A percentile compares a stretch with the other conserved stretches of the same genome.
Evolutionary conservation across 2,888 invertebrate genomes (phyloP).

Genomic region (Dioctria rufipes): DNA sequence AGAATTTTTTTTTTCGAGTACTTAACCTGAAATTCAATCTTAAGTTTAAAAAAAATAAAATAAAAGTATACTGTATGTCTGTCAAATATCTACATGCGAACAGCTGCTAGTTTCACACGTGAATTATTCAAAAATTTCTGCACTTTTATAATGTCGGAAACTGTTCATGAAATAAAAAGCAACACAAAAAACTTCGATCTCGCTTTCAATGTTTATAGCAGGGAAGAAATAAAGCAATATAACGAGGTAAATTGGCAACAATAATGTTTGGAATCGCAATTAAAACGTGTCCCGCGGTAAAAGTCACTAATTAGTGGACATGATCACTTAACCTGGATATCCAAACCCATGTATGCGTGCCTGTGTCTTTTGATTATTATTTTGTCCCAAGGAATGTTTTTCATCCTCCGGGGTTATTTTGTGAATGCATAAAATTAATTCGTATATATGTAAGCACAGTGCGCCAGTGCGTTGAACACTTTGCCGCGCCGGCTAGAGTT

Average conservation of each 20-base stretch:
- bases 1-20: too few species aligned
- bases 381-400: conserved; percentile 18
- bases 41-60: too few species aligned
- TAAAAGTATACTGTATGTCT: too few species aligned
- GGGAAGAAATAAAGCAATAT: conserved; percentile 46
- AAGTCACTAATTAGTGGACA: conserved; percentile 44
- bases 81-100: too few species aligned
- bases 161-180: too few species aligned
- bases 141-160: too few species aligned
- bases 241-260: conserved; percentile 45
- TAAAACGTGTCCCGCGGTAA: conserved; percentile 46
- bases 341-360: not conserved
- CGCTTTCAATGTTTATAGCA: conserved; percentile 31
- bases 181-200: conserved; percentile 11
- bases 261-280: conserved; percentile 48
- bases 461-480: not conserved
- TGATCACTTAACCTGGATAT: conserved; percentile 41
- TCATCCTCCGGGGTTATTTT: conserved; percentile 9
- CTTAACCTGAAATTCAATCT: too few species aligned
- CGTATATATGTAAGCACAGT: not conserved
- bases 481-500: too few species aligned
- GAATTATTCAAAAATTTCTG: too few species aligned
- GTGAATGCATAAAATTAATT: too few species aligned
- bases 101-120: too few species aligned
- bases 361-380: conserved; percentile 5